phyloP scores from a whole-genome alignment of 2,888 invertebrate genomes.

The Meteorus colon region DNA sequence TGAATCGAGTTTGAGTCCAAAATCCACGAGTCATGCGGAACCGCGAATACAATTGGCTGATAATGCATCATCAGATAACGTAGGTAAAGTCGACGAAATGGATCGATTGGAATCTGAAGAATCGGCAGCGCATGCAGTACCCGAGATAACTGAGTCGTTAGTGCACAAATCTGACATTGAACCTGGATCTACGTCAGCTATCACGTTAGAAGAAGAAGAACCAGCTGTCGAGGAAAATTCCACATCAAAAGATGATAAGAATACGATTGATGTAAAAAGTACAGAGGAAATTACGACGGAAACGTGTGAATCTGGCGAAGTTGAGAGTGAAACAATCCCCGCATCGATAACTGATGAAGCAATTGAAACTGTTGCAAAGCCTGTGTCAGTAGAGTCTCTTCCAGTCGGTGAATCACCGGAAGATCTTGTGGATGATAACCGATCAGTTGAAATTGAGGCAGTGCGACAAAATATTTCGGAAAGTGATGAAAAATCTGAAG shows the following conservation, averaged over 20 bases:
- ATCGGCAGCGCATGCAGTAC: conserved; percentile 10
- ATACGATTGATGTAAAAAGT: background rate
- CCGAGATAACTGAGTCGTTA: conserved; percentile 5
- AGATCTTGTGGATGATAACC: background rate
- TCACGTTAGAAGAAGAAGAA: background rate
- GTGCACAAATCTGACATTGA: conserved; percentile 10
- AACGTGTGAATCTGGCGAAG: background rate
- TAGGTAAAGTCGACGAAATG: conserved; percentile 34
- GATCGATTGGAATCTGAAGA: conserved; percentile 31
- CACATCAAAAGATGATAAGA: background rate
- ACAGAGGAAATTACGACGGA: background rate
- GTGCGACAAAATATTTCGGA: background rate
- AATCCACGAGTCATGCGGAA: conserved; percentile 32
- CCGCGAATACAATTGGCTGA: conserved; percentile 19
- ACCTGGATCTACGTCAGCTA: background rate
- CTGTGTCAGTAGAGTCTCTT: background rate
- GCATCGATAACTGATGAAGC: background rate
- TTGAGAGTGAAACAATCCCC: background rate
- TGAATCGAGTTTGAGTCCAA: background rate
- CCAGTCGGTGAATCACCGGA: conserved; percentile 8
- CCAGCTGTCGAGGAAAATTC: background rate
- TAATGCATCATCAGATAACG: background rate
- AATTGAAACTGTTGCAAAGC: background rate
- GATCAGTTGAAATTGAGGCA: conserved; percentile 45
- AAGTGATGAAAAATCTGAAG: background rate